A percentile compares a stretch with the other conserved stretches of the same genome.
Evolutionary conservation across 2,797 vertebrate species (phyloP).

Genomic region (Florisuga fusca): DNA sequence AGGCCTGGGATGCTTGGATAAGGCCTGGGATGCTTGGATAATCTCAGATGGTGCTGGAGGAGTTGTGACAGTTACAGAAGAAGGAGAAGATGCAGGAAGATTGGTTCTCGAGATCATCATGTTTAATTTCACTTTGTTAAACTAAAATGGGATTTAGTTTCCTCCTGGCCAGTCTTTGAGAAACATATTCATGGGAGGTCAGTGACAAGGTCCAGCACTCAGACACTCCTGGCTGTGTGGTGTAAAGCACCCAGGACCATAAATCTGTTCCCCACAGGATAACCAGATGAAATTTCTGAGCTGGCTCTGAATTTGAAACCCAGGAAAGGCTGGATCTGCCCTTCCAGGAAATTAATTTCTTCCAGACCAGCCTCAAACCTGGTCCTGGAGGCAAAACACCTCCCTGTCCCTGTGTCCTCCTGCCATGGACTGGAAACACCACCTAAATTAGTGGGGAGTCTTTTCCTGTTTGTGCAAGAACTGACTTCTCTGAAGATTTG

Average conservation of each 20-base stretch:
- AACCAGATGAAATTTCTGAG: background rate
- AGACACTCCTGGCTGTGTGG: background rate
- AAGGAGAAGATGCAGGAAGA: background rate
- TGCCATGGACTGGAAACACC: background rate
- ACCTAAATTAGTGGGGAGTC: slow-evolving; percentile 30
- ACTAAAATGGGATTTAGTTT: background rate
- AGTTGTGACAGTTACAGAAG: background rate
- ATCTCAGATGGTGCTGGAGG: background rate
- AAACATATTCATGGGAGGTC: background rate
- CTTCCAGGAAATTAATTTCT: background rate
- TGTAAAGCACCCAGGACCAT: background rate
- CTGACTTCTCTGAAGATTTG: slow-evolving; percentile 40
- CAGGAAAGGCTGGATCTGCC: background rate
- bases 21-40: background rate
- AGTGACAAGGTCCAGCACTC: background rate
- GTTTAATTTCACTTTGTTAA: background rate
- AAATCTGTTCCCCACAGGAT: background rate
- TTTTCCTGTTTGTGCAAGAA: slow-evolving; percentile 51
- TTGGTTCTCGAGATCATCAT: background rate
- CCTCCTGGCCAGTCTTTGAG: background rate
- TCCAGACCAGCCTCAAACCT: background rate
- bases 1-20: background rate
- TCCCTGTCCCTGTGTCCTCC: slow-evolving; percentile 1
- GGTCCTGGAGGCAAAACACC: background rate
- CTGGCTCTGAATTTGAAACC: background rate